Conservation (phyloP, 2,797 vertebrate species). For the Crenichthys baileyi region DNA sequence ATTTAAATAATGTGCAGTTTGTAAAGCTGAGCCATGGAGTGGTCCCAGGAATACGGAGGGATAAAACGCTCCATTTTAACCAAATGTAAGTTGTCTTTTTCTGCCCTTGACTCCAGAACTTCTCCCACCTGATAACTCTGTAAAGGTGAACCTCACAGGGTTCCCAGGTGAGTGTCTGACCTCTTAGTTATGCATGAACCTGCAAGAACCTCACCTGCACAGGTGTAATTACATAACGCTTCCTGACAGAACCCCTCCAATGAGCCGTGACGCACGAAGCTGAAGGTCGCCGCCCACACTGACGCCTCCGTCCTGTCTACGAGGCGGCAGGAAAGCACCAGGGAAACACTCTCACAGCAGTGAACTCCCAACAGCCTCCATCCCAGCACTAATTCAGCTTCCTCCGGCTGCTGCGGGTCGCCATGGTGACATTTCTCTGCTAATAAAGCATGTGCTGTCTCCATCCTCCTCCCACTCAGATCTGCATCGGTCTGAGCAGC, state of each 20-base stretch:
- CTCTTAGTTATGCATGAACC: neutral
- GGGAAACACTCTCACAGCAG: conserved; percentile 34
- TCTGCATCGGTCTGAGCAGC: conserved; percentile 22
- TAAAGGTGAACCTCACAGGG: neutral
- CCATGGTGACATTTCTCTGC: conserved; percentile 77
- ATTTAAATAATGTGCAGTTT: no score
- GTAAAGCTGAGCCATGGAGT: neutral
- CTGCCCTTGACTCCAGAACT: neutral
- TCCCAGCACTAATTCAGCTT: conserved; percentile 73
- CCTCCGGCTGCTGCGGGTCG: conserved; percentile 71
- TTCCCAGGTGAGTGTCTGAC: neutral
- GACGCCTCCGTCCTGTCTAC: conserved; percentile 55
- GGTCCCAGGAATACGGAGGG: neutral
- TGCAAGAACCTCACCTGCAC: conserved; percentile 12
- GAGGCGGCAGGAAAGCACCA: conserved; percentile 40
- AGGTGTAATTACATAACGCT: conserved; percentile 49
- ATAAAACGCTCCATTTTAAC: neutral
- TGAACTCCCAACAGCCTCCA: conserved; percentile 14
- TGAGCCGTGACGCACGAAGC: conserved; percentile 37
- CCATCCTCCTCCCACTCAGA: conserved; percentile 47
- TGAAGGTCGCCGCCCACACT: conserved; percentile 55
- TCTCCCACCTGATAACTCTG: neutral
- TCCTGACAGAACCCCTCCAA: conserved; percentile 42
- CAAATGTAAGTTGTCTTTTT: neutral
- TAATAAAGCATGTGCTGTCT: conserved; percentile 60